These are phyloP conservation scores for Muntiacus reevesi DNA, from an alignment of 2,113 vertebrate genomes.

Conservation along the genomic window DNA sequence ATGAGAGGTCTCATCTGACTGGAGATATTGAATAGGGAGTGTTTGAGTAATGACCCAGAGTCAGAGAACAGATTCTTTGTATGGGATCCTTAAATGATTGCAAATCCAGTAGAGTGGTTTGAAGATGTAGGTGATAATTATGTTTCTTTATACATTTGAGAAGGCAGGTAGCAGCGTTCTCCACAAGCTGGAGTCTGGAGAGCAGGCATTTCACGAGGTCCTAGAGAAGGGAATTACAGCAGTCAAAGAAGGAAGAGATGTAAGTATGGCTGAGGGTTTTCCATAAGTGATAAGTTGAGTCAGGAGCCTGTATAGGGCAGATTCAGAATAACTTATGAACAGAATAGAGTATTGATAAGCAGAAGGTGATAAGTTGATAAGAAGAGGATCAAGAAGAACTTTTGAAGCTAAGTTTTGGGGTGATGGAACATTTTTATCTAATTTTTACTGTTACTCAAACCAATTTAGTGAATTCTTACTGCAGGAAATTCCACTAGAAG, in stretches of 20 bases:
- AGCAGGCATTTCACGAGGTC: conserved; percentile 57
- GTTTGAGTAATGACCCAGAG: conserved; percentile 32
- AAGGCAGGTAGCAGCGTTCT: conserved; percentile 65
- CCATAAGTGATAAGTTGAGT: conserved; percentile 17
- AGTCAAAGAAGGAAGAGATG: conserved; percentile 63
- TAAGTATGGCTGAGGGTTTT: conserved; percentile 61
- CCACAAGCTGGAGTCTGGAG: conserved; percentile 64
- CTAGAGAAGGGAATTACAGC: conserved; percentile 65
- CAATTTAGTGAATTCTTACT: not conserved
- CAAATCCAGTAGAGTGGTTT: conserved; percentile 26
- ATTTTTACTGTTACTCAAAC: not conserved
- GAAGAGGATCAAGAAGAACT: not conserved
- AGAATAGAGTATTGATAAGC: not conserved
- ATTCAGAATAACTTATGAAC: not conserved
- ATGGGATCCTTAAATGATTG: conserved; percentile 42
- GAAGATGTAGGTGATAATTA: conserved; percentile 61
- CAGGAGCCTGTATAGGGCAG: conserved; percentile 5
- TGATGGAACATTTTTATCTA: not conserved
- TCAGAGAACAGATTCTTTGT: conserved; percentile 30
- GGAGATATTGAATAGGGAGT: not conserved
- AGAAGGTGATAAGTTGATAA: not conserved
- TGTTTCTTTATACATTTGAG: conserved; percentile 66
- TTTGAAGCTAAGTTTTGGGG: not conserved
- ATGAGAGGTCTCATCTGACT: not conserved
- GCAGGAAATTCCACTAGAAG: not conserved